Evolutionary conservation across 2,113 vertebrate species (phyloP).

Genomic region (Rhagologus leucostigma): DNA sequence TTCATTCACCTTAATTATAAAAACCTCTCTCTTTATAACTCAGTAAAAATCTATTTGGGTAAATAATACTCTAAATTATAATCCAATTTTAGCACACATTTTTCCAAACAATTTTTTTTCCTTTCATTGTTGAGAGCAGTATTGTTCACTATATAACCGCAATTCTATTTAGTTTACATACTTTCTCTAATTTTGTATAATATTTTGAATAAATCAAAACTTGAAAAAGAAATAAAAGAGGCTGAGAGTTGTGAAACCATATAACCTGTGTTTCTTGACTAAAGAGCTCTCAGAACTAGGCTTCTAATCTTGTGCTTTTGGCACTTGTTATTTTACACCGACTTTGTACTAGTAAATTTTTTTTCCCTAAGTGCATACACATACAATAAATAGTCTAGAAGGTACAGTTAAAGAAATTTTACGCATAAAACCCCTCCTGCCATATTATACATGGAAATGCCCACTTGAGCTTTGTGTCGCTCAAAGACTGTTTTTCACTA

Average conservation of each 20-base stretch:
- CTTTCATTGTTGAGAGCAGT: not conserved
- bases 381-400: not conserved
- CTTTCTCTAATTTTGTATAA: not conserved
- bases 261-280: not conserved
- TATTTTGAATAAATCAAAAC: not conserved
- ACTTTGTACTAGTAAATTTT: not conserved
- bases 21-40: not conserved
- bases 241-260: not conserved
- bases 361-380: not conserved
- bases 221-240: not conserved
- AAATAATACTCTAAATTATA: not conserved
- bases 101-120: not conserved
- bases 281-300: not conserved
- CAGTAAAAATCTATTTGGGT: conserved; percentile 17
- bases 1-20: conserved; percentile 33
- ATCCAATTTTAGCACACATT: not conserved
- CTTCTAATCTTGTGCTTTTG: not conserved
- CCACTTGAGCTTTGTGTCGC: not conserved
- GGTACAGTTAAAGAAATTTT: not conserved
- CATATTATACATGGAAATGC: not conserved
- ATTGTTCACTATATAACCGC: not conserved
- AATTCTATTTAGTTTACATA: not conserved
- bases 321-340: not conserved
- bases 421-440: not conserved
- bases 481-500: not conserved